A percentile compares a stretch with the other conserved stretches of the same genome.
phyloP scores from a whole-genome alignment of 2,888 invertebrate genomes.

The Sphecodes monilicornis region DNA sequence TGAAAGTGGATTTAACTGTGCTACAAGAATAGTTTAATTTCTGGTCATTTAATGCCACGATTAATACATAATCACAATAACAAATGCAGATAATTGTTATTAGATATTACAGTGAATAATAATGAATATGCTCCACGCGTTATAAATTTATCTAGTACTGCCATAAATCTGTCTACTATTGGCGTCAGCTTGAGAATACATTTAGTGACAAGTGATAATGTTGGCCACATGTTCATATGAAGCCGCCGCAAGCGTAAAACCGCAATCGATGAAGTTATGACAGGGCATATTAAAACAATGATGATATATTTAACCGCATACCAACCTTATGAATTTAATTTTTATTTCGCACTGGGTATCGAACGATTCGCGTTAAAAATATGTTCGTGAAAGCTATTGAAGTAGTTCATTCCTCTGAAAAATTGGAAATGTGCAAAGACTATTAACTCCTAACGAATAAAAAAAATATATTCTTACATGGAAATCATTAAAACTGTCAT shows the following conservation, averaged over 20 bases:
- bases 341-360: background rate
- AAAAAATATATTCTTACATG: background rate
- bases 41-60: background rate
- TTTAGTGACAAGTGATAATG: constrained; percentile 61
- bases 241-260: constrained; percentile 7
- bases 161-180: constrained; percentile 15
- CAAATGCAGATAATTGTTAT: background rate
- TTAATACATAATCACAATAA: background rate
- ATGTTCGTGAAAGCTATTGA: background rate
- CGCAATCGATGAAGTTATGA: constrained; percentile 58
- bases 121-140: background rate
- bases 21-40: background rate
- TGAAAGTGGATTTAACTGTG: too few relatives aligned
- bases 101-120: background rate
- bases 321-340: background rate
- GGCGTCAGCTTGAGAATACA: constrained; percentile 58
- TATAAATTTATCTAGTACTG: constrained; percentile 15
- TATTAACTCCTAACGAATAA: background rate
- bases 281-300: constrained; percentile 42
- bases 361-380: background rate
- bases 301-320: constrained; percentile 34
- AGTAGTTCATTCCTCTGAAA: background rate
- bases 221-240: constrained; percentile 32
- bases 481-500: background rate
- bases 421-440: background rate